phyloP scores from a whole-genome alignment of 2,113 vertebrate species.

The Nyctibius bracteatus region DNA sequence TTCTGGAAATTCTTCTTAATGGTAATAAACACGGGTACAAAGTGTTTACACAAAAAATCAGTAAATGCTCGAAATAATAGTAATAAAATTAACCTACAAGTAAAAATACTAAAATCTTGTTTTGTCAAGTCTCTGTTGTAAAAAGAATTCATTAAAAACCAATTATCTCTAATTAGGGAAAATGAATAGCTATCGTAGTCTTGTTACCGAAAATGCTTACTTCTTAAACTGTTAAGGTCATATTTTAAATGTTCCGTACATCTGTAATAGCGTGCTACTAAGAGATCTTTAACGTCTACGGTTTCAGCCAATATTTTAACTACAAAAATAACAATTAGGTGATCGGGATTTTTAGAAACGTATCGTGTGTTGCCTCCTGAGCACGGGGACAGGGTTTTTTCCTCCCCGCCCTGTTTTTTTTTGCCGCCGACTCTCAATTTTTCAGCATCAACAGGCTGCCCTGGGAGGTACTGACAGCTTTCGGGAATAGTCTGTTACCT shows the following conservation, averaged over 20 bases:
- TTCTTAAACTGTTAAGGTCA: neutral
- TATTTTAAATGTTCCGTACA: rapidly evolving
- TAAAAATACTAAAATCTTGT: neutral
- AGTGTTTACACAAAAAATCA: neutral
- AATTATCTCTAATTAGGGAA: neutral
- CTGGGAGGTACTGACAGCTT: neutral
- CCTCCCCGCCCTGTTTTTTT: neutral
- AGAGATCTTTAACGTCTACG: neutral
- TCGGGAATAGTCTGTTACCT: neutral
- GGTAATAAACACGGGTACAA: neutral
- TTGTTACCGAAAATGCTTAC: neutral
- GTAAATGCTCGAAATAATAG: neutral
- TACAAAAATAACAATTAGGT: neutral
- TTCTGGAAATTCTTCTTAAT: neutral
- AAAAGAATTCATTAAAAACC: neutral
- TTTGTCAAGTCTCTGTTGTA: neutral
- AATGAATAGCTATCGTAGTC: neutral
- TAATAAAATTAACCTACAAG: neutral
- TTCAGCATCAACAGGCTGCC: neutral
- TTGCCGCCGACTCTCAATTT: rapidly evolving
- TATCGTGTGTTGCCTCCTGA: neutral
- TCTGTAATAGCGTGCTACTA: neutral
- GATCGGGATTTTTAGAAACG: neutral
- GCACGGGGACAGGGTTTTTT: neutral
- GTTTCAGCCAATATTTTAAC: neutral